Conservation (phyloP, 2,888 invertebrate species). For the Luffia ferchaultella region DNA sequence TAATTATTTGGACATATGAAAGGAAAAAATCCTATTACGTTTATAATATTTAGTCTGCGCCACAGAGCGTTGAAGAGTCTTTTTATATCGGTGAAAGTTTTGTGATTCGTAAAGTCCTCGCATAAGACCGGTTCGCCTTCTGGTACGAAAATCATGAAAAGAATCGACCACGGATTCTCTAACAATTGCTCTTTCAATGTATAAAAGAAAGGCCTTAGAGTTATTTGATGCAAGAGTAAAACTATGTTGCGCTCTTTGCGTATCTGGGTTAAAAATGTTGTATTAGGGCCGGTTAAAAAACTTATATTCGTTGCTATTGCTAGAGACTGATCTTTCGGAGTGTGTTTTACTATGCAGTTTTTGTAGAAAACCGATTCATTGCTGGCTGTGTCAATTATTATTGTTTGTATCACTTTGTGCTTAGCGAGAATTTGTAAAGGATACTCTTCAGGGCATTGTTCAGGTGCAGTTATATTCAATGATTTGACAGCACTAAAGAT, state of each 20-base stretch:
- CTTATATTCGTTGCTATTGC: not conserved
- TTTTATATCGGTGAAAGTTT: constrained; percentile 16
- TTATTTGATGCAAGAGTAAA: not conserved
- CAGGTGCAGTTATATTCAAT: not conserved
- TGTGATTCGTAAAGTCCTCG: not conserved
- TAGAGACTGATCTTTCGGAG: not conserved
- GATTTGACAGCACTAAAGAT: too few species aligned
- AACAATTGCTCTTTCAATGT: not conserved
- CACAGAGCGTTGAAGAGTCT: constrained; percentile 27
- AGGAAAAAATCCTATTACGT: constrained; percentile 25
- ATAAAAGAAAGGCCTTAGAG: not conserved
- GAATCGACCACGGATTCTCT: not conserved
- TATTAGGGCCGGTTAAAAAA: not conserved
- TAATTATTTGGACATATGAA: constrained; percentile 23
- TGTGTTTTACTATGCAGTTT: not conserved
- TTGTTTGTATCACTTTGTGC: not conserved
- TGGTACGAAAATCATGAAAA: not conserved
- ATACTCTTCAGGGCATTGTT: not conserved
- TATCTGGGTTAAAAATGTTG: not conserved
- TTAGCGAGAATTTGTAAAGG: not conserved
- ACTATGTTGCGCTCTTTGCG: not conserved
- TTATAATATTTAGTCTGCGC: constrained; percentile 22
- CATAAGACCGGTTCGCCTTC: not conserved
- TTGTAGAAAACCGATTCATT: not conserved
- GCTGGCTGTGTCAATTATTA: not conserved